Evolutionary conservation across 2,113 vertebrate species (phyloP).

Genomic region (Cricetomys ansorgei): DNA sequence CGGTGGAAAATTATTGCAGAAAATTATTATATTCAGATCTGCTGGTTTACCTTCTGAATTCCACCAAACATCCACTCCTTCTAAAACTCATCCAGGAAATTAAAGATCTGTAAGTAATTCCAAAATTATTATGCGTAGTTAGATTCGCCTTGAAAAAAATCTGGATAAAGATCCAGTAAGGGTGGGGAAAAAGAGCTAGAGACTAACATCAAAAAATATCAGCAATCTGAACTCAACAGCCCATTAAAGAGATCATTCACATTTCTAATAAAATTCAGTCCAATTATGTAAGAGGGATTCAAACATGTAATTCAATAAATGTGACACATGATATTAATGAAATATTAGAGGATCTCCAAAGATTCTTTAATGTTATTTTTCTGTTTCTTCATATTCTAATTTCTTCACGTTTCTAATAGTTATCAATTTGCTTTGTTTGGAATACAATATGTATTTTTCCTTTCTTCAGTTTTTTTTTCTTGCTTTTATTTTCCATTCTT

Average conservation of each 20-base stretch:
- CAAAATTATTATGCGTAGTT: background rate
- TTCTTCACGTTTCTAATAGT: too few species aligned
- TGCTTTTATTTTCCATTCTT: background rate
- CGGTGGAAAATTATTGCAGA: background rate
- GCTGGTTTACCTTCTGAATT: background rate
- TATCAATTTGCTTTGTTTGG: background rate
- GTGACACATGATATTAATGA: background rate
- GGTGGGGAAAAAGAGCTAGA: too few species aligned
- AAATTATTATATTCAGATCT: background rate
- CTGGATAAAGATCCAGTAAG: background rate
- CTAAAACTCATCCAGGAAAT: background rate
- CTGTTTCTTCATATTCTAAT: background rate
- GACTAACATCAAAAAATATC: background rate
- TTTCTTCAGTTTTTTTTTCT: background rate
- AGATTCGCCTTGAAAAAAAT: background rate
- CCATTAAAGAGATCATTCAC: background rate
- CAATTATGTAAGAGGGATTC: background rate
- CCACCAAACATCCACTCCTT: background rate
- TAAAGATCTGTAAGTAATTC: background rate
- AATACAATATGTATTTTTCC: too few species aligned
- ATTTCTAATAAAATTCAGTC: background rate
- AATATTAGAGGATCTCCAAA: background rate
- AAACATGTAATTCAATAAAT: background rate
- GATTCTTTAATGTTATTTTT: background rate
- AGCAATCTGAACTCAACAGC: background rate